These are phyloP conservation scores for fruit fly (Drosophila melanogaster) DNA, from an alignment of 1,140 invertebrate genomes.

Conservation along the genomic window Release_6_plus_ISO1_MT NT_033777.3:22514001-22514500, in stretches of 20 bases:
- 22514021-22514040: conserved; percentile 44
- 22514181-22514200: conserved; percentile 28
- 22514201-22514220: conserved; percentile 14
- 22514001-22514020: conserved; percentile 73
- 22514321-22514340: conserved; percentile 86
- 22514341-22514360: conserved; percentile 94
- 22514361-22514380: conserved; percentile 95
- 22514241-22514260: conserved; percentile 37
- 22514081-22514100: conserved; percentile 60
- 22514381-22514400: conserved; percentile 98
- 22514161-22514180: conserved; percentile 10
- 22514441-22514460: conserved; percentile 95
- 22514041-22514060: conserved; percentile 49
- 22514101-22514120: conserved; percentile 43
- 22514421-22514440: conserved; percentile 96
- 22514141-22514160: conserved; percentile 56
- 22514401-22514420: conserved; percentile 97
- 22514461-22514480: conserved; percentile 91
- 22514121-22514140: conserved; percentile 30
- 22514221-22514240: not conserved
- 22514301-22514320: not conserved
- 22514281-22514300: not conserved
- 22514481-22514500: conserved; percentile 64
- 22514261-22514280: conserved; percentile 33
- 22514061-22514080: conserved; percentile 74